Evolutionary conservation across 2,888 invertebrate genomes (phyloP).

Genomic region (Anticlea derivata): DNA sequence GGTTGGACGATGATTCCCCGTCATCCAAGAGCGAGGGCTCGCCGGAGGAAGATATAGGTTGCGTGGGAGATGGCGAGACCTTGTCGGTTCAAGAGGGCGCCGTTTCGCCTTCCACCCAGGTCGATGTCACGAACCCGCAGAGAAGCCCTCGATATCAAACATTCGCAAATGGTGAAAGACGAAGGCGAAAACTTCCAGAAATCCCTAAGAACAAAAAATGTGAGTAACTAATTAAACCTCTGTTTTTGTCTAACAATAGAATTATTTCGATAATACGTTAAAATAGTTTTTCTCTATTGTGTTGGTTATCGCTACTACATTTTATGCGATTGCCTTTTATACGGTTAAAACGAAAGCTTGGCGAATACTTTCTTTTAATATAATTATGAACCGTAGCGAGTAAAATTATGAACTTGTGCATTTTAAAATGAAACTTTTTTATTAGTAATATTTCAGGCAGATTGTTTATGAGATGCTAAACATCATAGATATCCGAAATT

Average conservation of each 20-base stretch:
- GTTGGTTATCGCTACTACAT: too few species aligned
- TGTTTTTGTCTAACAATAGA: not conserved
- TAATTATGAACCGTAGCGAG: too few species aligned
- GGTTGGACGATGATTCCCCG: constrained; percentile 91
- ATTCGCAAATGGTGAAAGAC: constrained; percentile 83
- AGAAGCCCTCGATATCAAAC: constrained; percentile 68
- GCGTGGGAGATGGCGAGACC: constrained; percentile 82
- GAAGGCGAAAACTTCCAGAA: constrained; percentile 93
- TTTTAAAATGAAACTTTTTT: too few species aligned
- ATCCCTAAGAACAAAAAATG: constrained; percentile 95
- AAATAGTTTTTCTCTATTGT: too few species aligned
- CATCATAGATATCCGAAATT: too few species aligned
- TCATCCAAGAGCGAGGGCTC: constrained; percentile 90
- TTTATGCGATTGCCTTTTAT: too few species aligned
- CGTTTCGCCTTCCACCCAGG: constrained; percentile 56
- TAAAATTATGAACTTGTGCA: too few species aligned
- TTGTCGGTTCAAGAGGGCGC: constrained; percentile 44
- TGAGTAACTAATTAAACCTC: constrained; percentile 72
- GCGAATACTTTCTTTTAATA: too few species aligned
- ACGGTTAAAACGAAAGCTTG: too few species aligned
- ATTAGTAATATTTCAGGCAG: too few species aligned
- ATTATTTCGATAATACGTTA: too few species aligned
- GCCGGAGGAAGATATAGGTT: constrained; percentile 85
- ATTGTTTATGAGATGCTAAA: too few species aligned
- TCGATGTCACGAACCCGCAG: constrained; percentile 57